phyloP scores from a whole-genome alignment of 2,888 invertebrate genomes.

The Polia nebulosa region DNA sequence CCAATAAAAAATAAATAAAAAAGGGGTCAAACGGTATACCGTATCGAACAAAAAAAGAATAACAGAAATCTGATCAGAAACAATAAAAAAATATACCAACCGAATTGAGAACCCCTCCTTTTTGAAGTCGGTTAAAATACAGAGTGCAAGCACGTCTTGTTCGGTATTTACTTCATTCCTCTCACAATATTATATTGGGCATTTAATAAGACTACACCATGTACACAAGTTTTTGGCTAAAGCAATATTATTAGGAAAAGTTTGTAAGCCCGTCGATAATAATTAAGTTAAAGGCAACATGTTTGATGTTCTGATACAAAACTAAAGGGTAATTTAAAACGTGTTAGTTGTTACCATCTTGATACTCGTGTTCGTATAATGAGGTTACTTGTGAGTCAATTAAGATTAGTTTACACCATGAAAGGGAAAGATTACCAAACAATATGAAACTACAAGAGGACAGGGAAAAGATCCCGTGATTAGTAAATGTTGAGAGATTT shows the following conservation, averaged over 20 bases:
- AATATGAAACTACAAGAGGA: neutral
- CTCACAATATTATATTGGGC: too few relatives aligned
- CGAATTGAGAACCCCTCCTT: too few relatives aligned
- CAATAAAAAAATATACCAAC: too few relatives aligned
- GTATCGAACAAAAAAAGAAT: too few relatives aligned
- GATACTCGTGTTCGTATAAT: conserved; percentile 31
- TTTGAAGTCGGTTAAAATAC: too few relatives aligned
- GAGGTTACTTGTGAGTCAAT: conserved; percentile 28
- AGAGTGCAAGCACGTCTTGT: too few relatives aligned
- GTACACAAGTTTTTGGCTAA: conserved; percentile 5
- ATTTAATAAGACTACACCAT: conserved; percentile 31
- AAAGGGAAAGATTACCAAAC: neutral
- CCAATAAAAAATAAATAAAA: too few relatives aligned
- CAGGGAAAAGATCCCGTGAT: neutral
- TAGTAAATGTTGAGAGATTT: too few relatives aligned
- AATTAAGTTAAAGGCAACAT: conserved; percentile 38
- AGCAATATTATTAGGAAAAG: conserved; percentile 40
- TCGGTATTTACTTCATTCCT: too few relatives aligned
- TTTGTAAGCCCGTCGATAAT: conserved; percentile 29
- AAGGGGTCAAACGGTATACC: too few relatives aligned
- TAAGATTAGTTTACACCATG: conserved; percentile 24
- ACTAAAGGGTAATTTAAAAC: conserved; percentile 16
- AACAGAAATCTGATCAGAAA: too few relatives aligned
- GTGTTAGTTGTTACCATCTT: conserved; percentile 27
- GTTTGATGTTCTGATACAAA: conserved; percentile 37